phyloP scores from a whole-genome alignment of 2,888 invertebrate species.

The Eupithecia pulchellata region DNA sequence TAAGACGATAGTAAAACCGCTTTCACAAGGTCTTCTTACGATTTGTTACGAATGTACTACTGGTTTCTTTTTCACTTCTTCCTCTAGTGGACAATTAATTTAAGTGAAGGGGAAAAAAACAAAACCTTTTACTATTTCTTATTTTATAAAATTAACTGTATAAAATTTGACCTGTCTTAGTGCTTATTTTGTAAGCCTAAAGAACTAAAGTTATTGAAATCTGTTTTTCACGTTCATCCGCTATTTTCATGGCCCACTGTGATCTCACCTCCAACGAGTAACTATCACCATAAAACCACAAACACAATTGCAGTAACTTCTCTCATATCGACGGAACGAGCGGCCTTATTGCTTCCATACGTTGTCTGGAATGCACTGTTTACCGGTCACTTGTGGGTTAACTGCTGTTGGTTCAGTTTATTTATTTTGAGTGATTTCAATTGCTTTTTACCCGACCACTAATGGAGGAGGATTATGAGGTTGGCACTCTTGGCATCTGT shows the following conservation, averaged over 20 bases:
- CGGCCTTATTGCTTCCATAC: constrained; percentile 44
- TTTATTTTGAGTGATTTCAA: background rate
- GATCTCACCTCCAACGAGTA: constrained; percentile 42
- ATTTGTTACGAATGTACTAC: too few species aligned
- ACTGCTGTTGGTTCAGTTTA: constrained; percentile 28
- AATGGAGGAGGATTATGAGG: background rate
- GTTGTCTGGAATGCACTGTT: constrained; percentile 33
- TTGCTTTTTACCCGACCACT: background rate
- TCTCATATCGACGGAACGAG: constrained; percentile 49
- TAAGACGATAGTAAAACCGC: too few species aligned
- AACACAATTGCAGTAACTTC: constrained; percentile 54
- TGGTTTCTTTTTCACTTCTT: too few species aligned
- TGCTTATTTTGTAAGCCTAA: too few species aligned
- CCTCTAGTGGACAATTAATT: too few species aligned
- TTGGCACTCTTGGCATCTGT: too few species aligned
- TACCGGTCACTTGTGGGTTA: constrained; percentile 29
- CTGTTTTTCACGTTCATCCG: background rate
- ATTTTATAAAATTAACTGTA: too few species aligned
- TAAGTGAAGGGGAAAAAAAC: too few species aligned
- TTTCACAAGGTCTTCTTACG: too few species aligned
- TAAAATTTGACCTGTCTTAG: too few species aligned
- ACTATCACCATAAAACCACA: constrained; percentile 51
- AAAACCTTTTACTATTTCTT: too few species aligned
- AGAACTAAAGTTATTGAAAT: background rate
- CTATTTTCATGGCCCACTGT: constrained; percentile 29